Conservation (phyloP, 2,797 vertebrate genomes). For the Crenichthys baileyi region DNA sequence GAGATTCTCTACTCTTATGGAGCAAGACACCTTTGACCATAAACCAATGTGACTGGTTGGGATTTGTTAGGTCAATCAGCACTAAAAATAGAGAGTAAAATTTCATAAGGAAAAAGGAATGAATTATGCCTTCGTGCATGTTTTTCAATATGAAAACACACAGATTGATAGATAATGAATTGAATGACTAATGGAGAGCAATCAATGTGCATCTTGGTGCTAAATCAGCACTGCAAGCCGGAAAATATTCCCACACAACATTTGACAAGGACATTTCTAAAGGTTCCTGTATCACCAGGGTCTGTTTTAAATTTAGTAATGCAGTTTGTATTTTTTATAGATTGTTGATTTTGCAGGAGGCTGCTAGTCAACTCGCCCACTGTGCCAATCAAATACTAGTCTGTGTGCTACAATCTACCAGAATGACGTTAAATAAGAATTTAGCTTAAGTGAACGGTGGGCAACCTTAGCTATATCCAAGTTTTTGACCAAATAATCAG, state of each 20-base stretch:
- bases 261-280: neutral
- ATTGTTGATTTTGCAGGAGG: slow-evolving; percentile 11
- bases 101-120: neutral
- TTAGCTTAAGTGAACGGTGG: slow-evolving; percentile 16
- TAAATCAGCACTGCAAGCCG: neutral
- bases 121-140: neutral
- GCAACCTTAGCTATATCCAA: neutral
- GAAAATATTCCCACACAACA: neutral
- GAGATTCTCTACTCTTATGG: too few relatives aligned
- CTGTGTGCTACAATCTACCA: slow-evolving; percentile 35
- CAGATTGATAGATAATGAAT: neutral
- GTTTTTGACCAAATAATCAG: slow-evolving; percentile 15
- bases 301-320: slow-evolving; percentile 5
- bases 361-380: slow-evolving; percentile 30
- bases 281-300: neutral
- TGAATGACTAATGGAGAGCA: slow-evolving; percentile 24
- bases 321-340: slow-evolving; percentile 1
- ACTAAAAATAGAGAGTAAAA: too few relatives aligned
- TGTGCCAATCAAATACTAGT: slow-evolving; percentile 21
- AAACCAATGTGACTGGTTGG: too few relatives aligned
- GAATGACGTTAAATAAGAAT: slow-evolving; percentile 56
- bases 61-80: too few relatives aligned
- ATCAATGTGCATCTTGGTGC: slow-evolving; percentile 26
- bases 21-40: too few relatives aligned
- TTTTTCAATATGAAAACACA: slow-evolving; percentile 9